Evolutionary conservation across 2,888 invertebrate genomes (phyloP).

Genomic region (Smittia aterrima): DNA sequence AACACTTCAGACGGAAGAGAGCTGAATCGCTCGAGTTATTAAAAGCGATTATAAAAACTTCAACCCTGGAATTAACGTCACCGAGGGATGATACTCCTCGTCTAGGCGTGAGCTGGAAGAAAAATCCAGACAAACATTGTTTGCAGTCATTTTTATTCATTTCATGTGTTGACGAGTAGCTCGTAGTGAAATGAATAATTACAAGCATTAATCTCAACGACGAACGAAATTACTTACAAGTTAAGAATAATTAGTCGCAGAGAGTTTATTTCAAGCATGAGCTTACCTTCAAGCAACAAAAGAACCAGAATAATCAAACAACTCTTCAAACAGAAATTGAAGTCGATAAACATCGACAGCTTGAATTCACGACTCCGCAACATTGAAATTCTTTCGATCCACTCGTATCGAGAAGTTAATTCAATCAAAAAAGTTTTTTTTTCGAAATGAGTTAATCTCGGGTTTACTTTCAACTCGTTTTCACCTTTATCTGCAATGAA

Average conservation of each 20-base stretch:
- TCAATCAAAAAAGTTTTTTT: background rate
- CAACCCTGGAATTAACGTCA: background rate
- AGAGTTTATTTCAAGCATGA: no score
- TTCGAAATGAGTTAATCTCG: no score
- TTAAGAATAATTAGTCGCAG: no score
- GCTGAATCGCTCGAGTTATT: slow-evolving; percentile 16
- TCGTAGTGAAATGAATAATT: background rate
- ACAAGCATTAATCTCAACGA: background rate
- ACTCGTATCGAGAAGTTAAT: background rate
- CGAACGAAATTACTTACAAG: no score
- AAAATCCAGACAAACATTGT: background rate
- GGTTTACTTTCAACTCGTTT: background rate
- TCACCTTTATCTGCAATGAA: background rate
- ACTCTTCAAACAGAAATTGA: no score
- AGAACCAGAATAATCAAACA: no score
- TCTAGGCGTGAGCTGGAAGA: background rate
- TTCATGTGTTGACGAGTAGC: background rate
- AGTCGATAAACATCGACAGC: background rate
- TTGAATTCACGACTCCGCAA: background rate
- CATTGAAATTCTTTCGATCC: background rate
- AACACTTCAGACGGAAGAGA: background rate
- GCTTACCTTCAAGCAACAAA: no score
- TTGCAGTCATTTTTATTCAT: background rate
- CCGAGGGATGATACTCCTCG: background rate
- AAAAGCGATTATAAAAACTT: background rate